phyloP scores from a whole-genome alignment of 2,113 vertebrate genomes.

The Bothrops jararaca region DNA sequence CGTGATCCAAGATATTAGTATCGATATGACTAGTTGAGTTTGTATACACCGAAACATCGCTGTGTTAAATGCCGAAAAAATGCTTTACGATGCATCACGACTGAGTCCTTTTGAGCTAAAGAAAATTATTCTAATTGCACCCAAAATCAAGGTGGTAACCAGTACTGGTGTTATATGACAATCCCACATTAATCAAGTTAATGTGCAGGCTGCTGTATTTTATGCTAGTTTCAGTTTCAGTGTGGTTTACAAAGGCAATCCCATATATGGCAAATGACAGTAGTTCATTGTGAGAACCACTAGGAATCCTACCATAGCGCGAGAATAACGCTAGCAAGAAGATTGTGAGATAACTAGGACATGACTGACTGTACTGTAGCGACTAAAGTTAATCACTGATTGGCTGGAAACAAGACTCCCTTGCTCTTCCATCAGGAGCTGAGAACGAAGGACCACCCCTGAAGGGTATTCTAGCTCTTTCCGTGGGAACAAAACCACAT shows the following conservation, averaged over 20 bases:
- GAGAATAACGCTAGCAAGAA: neutral
- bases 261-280: neutral
- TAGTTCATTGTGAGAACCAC: neutral
- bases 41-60: neutral
- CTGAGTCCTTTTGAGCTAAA: neutral
- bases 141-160: neutral
- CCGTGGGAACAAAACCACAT: neutral
- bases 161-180: neutral
- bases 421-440: neutral
- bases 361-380: neutral
- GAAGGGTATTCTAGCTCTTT: neutral
- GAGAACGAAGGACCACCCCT: neutral
- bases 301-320: neutral
- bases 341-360: neutral
- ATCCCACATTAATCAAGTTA: neutral
- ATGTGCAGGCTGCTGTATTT: neutral
- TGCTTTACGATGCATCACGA: neutral
- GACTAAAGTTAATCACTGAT: neutral
- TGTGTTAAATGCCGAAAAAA: neutral
- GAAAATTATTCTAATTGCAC: neutral
- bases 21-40: neutral
- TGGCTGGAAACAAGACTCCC: neutral
- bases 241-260: neutral
- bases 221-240: neutral
- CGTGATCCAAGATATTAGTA: neutral